Evolutionary conservation across 2,888 invertebrate genomes (phyloP), one percentile per base, ranked within the genome.

Genomic region (Spisula subtruncata): DNA sequence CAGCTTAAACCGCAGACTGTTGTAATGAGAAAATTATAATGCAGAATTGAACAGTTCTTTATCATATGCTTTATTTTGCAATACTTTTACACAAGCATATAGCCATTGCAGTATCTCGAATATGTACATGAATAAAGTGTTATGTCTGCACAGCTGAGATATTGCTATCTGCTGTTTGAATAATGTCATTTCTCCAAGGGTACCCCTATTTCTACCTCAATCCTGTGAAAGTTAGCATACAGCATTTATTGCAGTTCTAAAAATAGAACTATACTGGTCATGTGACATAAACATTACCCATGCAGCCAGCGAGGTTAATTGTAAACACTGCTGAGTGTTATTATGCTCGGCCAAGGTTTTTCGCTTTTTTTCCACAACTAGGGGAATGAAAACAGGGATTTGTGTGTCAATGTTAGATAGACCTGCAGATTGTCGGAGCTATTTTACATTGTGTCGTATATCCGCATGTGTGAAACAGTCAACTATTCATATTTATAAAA

Each of bases 281-380:
- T 75, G 75, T 75, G 75, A 75, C 35, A 35, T 75, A 75, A 75
- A 75, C 75, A 75, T 75, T 75, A 35, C 14, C n/a, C 8, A 41
- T 8, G 4, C 41, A 41, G 41, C 75, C 75, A 75, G 35, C 75
- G 32, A 75, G 75, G 75, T 75, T 75, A 75, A 75, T 75, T 75
- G 75, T 75, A 75, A 75, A 75, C 75, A 75, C 75, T 35, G 75
- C 75, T 32, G 35, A n/a, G 25, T 66, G 75, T 32, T 75, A 75
- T 32, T 32, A 75, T 75, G 32, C 75, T 75, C 12, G 75, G 32
- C 75, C 18, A 32, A 35, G 32, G 16, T 35, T 75, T n/a, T 25
- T 66, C 25, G 25, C 18, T n/a, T n/a, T 66, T 66, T 66, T 66
- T 66, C n/a, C 25, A 25, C 75, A 41, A 41, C 75, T 14, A 75